Conservation (phyloP, 2,113 vertebrate genomes). For the Nothobranchius furzeri region DNA sequence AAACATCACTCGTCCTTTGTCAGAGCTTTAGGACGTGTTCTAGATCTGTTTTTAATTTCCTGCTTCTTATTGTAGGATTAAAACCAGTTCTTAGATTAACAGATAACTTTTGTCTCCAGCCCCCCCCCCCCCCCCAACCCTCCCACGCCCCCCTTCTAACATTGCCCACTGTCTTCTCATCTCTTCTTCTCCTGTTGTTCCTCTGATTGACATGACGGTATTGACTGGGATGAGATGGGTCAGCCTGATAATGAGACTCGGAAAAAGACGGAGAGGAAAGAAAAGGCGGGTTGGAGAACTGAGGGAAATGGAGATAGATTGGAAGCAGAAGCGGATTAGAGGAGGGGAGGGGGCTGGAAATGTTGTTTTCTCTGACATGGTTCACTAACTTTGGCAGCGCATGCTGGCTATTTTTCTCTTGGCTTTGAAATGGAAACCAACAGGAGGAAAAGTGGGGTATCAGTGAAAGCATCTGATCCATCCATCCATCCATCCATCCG, state of each 20-base stretch:
- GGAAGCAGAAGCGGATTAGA: constrained; percentile 63
- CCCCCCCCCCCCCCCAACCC: no score
- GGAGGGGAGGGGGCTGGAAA: constrained; percentile 27
- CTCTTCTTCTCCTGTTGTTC: constrained; percentile 16
- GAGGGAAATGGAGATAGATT: constrained; percentile 41
- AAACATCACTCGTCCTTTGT: constrained; percentile 44
- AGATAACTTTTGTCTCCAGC: no score
- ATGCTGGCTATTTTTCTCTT: constrained; percentile 41
- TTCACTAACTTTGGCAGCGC: constrained; percentile 61
- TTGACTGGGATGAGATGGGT: constrained; percentile 67
- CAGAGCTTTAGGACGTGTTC: neutral
- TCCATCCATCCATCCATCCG: no score
- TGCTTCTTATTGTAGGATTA: neutral
- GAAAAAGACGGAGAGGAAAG: constrained; percentile 24
- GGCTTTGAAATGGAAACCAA: constrained; percentile 59
- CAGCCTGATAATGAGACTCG: constrained; percentile 65
- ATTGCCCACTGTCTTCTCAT: neutral
- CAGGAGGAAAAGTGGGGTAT: constrained; percentile 37
- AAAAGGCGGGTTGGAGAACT: constrained; percentile 7
- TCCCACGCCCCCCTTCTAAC: no score
- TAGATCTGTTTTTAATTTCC: no score
- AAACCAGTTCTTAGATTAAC: neutral
- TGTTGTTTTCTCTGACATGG: constrained; percentile 55
- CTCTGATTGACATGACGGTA: constrained; percentile 62
- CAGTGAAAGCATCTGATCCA: constrained; percentile 61